Base-by-base conservation (phyloP, 2,888 invertebrate genomes). In the Sphaeridia pumilis region DNA sequence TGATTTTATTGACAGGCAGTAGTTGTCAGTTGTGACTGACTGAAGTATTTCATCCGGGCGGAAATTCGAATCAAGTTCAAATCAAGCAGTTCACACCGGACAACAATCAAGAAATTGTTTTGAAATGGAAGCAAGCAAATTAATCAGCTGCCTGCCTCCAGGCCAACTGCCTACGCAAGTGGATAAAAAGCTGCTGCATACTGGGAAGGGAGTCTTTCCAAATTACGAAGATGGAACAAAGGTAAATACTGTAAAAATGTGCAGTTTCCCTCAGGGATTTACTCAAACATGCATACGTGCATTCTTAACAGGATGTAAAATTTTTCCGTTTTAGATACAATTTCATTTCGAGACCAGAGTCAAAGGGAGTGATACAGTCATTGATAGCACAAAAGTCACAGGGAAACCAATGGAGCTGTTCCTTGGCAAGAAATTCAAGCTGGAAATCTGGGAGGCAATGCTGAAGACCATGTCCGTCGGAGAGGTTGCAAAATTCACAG, bases 401-500 rank as follows among this genome's bases (percentile, higher is more conserved):
- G 81, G 79, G 20, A 82, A 83, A 66, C 93, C 95, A 0, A 84
- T 98, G 84, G 87, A 95, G 66, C 73, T 98, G 24, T 82, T 97
- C 4, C 76, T 97, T 59, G 98, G 98, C 0, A 97, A 95, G 71
- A 87, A 97, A 70, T 98, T 99, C 69, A 97, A 97, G 69, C 71
- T 98, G 51, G 93, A 95, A 74, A 85, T 90, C 7, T 97, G 95
- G 92, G 98, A 98, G 73, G 81, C 77, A 12, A 85, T 93, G 66
- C 75, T 98, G 10, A 85, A 88, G 71, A 84, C 90, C 69, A 97
- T 98, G 97, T 80, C 84, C 28, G 72, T 88, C 3, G 82, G 85
- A 56, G 98, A 98, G 78, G 85, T 90, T 3, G 81, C 90, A 22
- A 79, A 80, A 67, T 94, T 94, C 69, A 77, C 74, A 42, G 83